Evolutionary conservation across 2,888 invertebrate genomes (phyloP), one percentile per base, ranked within the genome.

Genomic region (Lycia hirtaria): DNA sequence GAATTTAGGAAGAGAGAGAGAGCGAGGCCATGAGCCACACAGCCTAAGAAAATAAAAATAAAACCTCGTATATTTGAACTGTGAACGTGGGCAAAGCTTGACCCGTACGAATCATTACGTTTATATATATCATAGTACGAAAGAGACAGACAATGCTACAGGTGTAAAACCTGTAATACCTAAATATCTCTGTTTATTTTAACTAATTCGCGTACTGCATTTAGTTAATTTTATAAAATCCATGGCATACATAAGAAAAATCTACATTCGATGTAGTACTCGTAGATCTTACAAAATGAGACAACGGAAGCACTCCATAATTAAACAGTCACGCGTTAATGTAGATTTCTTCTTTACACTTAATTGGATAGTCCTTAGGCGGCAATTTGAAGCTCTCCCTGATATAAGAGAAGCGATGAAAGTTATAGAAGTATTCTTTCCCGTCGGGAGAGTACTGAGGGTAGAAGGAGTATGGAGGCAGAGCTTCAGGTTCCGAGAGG

Each of bases 371-470:
- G 67, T 90, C 90, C 70, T 88, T 92, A 10, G 90, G 89, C 1
- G 92, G 92, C 59, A 88, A 64, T 66, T 86, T 90, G 64, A 85
- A 88, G 65, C 86, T 87, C 61, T 90, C 79, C 56, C 83, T 76
- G 28, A 92, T 77, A 67, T 92, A 92, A 0, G 89, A 80, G 68
- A 92, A 92, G 51, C 91, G 85, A 67, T 90, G 88, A 63, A 92
- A 92, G 62, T 92, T 92, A 71, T 92, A 92, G 68, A 78, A 92
- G 66, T 92, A 92, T 71, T 92, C 91, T 48, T 90, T 88, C 30
- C 90, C 91, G 61, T 90, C 89, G 0, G 91, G 91, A 0, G 89
- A 90, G 67, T 89, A 91, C 54, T 92, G 91, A 0, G 89, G 91
- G 68, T 88, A 90, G 35, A 90, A 78, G 0, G 90, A 86, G 73